Percentiles rank a stretch among this genome's conserved stretches.
Evolutionary conservation across 2,797 vertebrate species (phyloP).

Genomic region (Dermochelys coriacea): DNA sequence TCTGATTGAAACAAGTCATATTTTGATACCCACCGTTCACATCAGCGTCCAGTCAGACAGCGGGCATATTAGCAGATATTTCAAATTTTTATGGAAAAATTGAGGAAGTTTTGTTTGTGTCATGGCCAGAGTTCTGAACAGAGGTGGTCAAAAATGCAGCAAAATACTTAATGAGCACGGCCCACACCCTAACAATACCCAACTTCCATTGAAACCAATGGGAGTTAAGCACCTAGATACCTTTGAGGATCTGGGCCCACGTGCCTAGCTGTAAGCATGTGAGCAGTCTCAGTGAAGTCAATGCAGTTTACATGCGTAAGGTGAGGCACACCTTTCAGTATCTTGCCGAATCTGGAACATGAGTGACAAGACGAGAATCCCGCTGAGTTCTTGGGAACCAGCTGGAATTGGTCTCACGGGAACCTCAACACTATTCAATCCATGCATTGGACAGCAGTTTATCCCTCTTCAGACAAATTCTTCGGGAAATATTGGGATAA

Average conservation of each 20-base stretch:
- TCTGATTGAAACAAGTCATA: not conserved
- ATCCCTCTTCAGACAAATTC: not conserved
- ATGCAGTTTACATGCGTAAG: not conserved
- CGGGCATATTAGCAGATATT: accelerated
- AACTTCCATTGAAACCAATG: not conserved
- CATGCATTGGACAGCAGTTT: not conserved
- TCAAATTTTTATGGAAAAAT: too few species aligned
- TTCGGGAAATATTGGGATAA: not conserved
- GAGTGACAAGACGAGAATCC: not conserved
- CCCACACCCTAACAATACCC: not conserved
- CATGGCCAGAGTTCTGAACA: not conserved
- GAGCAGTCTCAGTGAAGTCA: not conserved
- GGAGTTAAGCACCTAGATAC: not conserved
- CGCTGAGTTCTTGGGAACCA: not conserved
- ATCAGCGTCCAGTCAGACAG: accelerated
- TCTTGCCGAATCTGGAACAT: not conserved
- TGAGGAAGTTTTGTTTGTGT: not conserved
- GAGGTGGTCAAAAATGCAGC: not conserved
- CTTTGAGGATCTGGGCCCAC: not conserved
- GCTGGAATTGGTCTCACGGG: not conserved
- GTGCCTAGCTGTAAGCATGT: not conserved
- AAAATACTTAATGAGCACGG: not conserved
- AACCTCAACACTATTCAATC: not conserved
- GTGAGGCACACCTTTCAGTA: not conserved
- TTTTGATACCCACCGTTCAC: accelerated